Percentiles rank a stretch among this genome's conserved stretches.
Evolutionary conservation across 2,797 vertebrate species (phyloP).

Genomic region (Chelonia mydas): DNA sequence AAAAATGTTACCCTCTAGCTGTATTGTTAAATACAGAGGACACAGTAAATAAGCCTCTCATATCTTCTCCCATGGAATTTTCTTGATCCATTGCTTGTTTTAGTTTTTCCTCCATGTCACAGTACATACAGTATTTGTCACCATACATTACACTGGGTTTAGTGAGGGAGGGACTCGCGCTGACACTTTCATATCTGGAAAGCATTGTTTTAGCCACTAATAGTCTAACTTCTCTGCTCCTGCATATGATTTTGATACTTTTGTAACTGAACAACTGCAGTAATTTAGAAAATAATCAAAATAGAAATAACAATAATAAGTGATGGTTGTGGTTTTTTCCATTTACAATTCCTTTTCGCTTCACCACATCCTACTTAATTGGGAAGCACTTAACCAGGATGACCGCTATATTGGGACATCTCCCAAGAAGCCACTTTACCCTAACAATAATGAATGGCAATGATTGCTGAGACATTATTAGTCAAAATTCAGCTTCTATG

Average conservation of each 20-base stretch:
- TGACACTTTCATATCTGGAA: not conserved
- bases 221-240: not conserved
- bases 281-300: not conserved
- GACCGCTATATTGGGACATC: constrained; percentile 46
- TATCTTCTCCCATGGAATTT: not conserved
- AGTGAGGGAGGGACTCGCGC: not conserved
- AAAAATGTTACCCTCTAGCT: not conserved
- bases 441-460: constrained; percentile 61
- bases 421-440: constrained; percentile 66
- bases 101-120: not conserved
- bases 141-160: not conserved
- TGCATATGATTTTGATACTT: not conserved
- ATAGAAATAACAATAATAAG: not conserved
- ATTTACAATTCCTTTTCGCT: not conserved
- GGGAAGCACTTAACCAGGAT: constrained; percentile 19
- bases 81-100: not conserved
- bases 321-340: not conserved
- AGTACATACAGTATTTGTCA: not conserved
- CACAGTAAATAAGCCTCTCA: not conserved
- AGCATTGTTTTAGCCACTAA: not conserved
- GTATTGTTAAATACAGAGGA: constrained; percentile 11
- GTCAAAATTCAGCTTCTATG: constrained; percentile 45
- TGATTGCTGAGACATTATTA: constrained; percentile 57
- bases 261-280: not conserved
- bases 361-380: not conserved